Evolutionary conservation across 2,888 invertebrate species (phyloP).

Genomic region (Hirudinaria manillensis): DNA sequence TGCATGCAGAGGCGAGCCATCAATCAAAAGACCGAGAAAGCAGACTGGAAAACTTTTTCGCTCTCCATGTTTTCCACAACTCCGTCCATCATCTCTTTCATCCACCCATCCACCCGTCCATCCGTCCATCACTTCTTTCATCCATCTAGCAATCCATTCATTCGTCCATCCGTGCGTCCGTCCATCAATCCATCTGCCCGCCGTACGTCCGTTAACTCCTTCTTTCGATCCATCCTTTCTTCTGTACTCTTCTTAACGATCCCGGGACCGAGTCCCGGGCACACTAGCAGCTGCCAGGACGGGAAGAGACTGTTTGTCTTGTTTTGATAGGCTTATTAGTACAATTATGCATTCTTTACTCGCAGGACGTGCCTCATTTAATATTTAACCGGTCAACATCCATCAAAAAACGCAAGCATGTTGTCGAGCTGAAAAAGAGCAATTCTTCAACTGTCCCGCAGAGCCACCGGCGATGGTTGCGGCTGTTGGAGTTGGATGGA

Average conservation of each 20-base stretch:
- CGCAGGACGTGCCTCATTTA: conserved; percentile 8
- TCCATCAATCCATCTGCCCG: not conserved
- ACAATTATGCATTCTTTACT: conserved; percentile 14
- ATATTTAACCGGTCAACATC: conserved; percentile 7
- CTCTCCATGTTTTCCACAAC: conserved; percentile 1
- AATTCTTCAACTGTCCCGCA: conserved; percentile 4
- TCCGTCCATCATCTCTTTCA: not conserved
- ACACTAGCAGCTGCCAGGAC: not conserved
- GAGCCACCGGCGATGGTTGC: not conserved
- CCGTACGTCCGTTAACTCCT: not conserved
- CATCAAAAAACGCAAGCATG: not conserved
- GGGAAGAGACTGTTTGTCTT: conserved; percentile 4
- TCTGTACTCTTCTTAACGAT: not conserved
- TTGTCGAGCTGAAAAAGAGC: not conserved
- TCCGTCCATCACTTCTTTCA: not conserved
- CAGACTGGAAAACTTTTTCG: not conserved
- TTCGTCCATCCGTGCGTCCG: not conserved
- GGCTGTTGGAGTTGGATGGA: not conserved
- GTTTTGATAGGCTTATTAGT: conserved; percentile 18
- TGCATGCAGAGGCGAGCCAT: not conserved
- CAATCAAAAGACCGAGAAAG: not conserved
- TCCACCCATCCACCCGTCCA: not conserved
- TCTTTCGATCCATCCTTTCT: not conserved
- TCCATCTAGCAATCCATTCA: not conserved
- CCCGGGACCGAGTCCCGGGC: not conserved